These are phyloP conservation scores for Centropristis striata DNA, from an alignment of 2,113 vertebrate species.

Conservation along the genomic window DNA sequence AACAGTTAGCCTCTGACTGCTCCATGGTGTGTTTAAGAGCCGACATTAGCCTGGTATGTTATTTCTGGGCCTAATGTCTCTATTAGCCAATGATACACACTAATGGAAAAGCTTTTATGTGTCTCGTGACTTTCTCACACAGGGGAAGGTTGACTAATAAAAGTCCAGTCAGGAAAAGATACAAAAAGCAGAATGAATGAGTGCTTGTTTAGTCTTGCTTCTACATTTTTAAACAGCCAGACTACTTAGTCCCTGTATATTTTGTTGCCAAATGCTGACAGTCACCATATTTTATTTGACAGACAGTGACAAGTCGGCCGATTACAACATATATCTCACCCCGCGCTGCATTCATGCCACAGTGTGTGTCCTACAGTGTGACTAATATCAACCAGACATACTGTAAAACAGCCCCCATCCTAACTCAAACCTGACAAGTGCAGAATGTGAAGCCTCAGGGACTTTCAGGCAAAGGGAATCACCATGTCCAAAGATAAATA, in stretches of 20 bases:
- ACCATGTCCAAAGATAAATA: conserved; percentile 7
- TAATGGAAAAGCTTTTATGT: conserved; percentile 33
- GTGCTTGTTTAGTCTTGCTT: conserved; percentile 29
- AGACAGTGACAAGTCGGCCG: conserved; percentile 22
- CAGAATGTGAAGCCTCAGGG: background rate
- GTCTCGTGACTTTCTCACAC: conserved; percentile 24
- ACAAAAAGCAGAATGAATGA: background rate
- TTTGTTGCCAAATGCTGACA: conserved; percentile 11
- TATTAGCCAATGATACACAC: conserved; percentile 21
- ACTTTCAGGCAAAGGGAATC: conserved; percentile 7
- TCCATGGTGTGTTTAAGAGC: conserved; percentile 36
- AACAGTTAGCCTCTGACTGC: conserved; percentile 35
- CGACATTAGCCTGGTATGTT: conserved; percentile 44
- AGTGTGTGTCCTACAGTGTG: conserved; percentile 26
- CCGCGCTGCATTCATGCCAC: background rate
- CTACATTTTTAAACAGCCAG: conserved; percentile 12
- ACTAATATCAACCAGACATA: conserved; percentile 41
- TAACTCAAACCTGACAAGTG: conserved; percentile 3
- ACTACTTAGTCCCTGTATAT: background rate
- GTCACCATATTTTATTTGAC: conserved; percentile 16
- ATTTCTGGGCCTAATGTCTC: conserved; percentile 53
- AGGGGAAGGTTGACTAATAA: conserved; percentile 8
- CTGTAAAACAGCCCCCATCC: conserved; percentile 6
- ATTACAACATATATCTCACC: conserved; percentile 25
- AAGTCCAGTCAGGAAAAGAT: conserved; percentile 22